Evolutionary conservation across 2,888 invertebrate species (phyloP).

Genomic region (Campoplex nolae): DNA sequence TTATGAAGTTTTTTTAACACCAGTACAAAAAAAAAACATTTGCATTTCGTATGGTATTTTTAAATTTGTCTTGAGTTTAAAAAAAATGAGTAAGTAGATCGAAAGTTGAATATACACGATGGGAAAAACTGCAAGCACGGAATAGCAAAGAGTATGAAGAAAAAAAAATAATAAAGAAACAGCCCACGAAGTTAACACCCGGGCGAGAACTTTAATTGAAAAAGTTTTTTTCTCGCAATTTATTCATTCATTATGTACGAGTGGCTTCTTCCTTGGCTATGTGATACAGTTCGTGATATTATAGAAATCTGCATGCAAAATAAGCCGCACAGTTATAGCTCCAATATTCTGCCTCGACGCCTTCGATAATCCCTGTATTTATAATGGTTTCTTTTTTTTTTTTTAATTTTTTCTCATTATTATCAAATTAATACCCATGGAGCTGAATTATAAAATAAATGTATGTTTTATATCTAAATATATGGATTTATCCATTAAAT

Average conservation of each 20-base stretch:
- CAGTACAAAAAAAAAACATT: background rate
- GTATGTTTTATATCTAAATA: too few relatives aligned
- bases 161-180: constrained; percentile 12
- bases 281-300: constrained; percentile 21
- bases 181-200: constrained; percentile 14
- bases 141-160: background rate
- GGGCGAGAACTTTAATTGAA: constrained; percentile 80
- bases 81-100: constrained; percentile 4
- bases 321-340: constrained; percentile 3
- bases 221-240: constrained; percentile 80
- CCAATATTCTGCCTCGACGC: background rate
- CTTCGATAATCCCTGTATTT: background rate
- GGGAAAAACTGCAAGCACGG: background rate
- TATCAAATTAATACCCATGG: background rate
- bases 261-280: constrained; percentile 58
- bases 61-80: background rate
- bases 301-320: constrained; percentile 41
- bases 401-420: background rate
- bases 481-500: too few relatives aligned
- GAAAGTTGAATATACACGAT: background rate
- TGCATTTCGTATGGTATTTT: background rate
- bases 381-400: background rate
- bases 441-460: background rate
- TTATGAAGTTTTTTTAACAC: background rate
- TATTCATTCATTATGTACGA: constrained; percentile 78